These are phyloP conservation scores for Diplazon laetatorius DNA, from an alignment of 2,888 invertebrate species.

Conservation along the genomic window DNA sequence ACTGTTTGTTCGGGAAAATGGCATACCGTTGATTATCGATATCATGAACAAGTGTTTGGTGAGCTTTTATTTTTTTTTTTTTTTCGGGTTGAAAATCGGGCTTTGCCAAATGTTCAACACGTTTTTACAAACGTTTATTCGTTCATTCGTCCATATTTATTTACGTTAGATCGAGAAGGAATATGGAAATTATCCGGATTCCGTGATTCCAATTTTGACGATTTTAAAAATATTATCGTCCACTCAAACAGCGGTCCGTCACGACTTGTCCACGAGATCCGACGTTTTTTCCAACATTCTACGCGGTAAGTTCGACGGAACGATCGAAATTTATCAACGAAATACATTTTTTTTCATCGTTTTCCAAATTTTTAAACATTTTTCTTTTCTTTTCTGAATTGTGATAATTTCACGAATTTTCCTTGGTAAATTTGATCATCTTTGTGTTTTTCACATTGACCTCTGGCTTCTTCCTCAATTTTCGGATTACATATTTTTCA, in stretches of 20 bases:
- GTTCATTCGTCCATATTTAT: too few species aligned
- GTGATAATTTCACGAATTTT: too few species aligned
- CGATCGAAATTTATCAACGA: too few species aligned
- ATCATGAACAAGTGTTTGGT: slow-evolving; percentile 82
- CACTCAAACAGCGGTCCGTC: slow-evolving; percentile 84
- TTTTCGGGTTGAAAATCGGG: too few species aligned
- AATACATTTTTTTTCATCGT: too few species aligned
- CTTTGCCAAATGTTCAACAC: background rate
- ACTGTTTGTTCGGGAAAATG: slow-evolving; percentile 85
- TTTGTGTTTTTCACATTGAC: too few species aligned
- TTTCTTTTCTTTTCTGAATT: too few species aligned
- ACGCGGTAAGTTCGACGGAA: slow-evolving; percentile 83
- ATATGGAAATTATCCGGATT: slow-evolving; percentile 84
- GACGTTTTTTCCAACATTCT: slow-evolving; percentile 82
- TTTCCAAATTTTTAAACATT: too few species aligned
- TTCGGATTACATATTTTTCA: too few species aligned
- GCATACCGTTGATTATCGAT: slow-evolving; percentile 83
- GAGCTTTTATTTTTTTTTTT: slow-evolving; percentile 46
- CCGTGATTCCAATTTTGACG: slow-evolving; percentile 83
- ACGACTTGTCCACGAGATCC: slow-evolving; percentile 84
- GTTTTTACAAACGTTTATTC: slow-evolving; percentile 44
- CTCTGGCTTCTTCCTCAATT: too few species aligned
- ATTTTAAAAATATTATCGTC: slow-evolving; percentile 83
- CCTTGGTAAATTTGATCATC: too few species aligned
- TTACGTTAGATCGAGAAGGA: slow-evolving; percentile 81